phyloP scores from a whole-genome alignment of 1,140 invertebrate species.

The Papilio polytes region DNA sequence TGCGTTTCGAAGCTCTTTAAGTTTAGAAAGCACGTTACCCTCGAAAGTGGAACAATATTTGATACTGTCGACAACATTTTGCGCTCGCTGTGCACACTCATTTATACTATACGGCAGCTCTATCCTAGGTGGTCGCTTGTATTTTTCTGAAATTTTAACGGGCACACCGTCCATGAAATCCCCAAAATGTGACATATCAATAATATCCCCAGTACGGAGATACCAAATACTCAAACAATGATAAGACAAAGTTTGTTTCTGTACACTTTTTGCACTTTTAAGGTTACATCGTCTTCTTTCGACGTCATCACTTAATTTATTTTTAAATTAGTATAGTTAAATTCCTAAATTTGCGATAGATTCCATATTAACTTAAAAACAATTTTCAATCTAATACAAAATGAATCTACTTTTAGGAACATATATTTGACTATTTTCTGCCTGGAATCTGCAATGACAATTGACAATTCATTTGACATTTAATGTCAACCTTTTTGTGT shows the following conservation, averaged over 20 bases:
- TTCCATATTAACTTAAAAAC: slow-evolving; percentile 45
- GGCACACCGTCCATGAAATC: slow-evolving; percentile 91
- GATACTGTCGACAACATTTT: slow-evolving; percentile 78
- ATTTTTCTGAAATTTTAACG: slow-evolving; percentile 94
- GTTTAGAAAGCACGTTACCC: slow-evolving; percentile 87
- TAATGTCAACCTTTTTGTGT: slow-evolving; percentile 31
- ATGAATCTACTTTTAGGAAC: slow-evolving; percentile 37
- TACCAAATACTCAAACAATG: slow-evolving; percentile 70
- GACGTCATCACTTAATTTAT: slow-evolving; percentile 73
- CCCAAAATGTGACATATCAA: slow-evolving; percentile 80
- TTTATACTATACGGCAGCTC: slow-evolving; percentile 87
- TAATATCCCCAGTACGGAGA: slow-evolving; percentile 49
- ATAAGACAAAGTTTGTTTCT: slow-evolving; percentile 76
- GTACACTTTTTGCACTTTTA: slow-evolving; percentile 75
- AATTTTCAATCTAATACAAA: slow-evolving; percentile 44
- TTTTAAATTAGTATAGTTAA: background rate
- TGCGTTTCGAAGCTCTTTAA: slow-evolving; percentile 87
- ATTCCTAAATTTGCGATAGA: slow-evolving; percentile 25
- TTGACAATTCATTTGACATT: slow-evolving; percentile 41
- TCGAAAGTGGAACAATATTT: slow-evolving; percentile 90
- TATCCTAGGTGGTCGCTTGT: slow-evolving; percentile 90
- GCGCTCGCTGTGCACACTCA: slow-evolving; percentile 85
- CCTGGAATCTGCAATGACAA: slow-evolving; percentile 24
- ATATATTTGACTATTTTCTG: slow-evolving; percentile 30
- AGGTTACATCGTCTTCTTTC: slow-evolving; percentile 77